Base-by-base conservation (phyloP, 2,888 invertebrate species). In the Nomada fabriciana region DNA sequence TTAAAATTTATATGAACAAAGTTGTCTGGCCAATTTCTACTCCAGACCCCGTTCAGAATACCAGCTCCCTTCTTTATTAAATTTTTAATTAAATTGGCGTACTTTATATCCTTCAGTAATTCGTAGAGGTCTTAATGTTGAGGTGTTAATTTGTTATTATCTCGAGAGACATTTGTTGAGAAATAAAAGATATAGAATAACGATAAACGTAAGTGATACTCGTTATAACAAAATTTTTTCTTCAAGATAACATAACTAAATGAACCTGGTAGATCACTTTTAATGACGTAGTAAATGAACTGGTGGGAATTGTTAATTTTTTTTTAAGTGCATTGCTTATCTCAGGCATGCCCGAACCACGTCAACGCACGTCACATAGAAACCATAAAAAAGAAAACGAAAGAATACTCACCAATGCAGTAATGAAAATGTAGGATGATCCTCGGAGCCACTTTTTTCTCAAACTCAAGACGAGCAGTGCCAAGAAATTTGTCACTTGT, bases 1-100 rank as follows among this genome's bases (percentile, higher is more conserved):
- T 61, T 50, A 65, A 76, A 68, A 76, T 84, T 67, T 84, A 65
- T 83, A 77, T 36, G 75, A 18, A 23, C 18, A 57, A 23, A 57
- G 55, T 69, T 36, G 36, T 13, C 25, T n/a, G 47, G n/a, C 42
- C n/a, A 81, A 69, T 69, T 57, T 69, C 59, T 53, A 55, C 4
- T 13, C 43, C 23, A 23, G 52, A 57, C 9, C 50, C 10, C 9
- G 42, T 20, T 0, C 13, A 7, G 1, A 20, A 20, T 43, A 42
- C 52, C 10, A 1, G 2, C 9, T 50, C 7, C 36, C 50, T 63
- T 53, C 10, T 29, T 2, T 20, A 0, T 18, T 25, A 13, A 13
- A 18, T 59, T 13, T 3, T 15, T 47, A 47, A 47, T 47, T 47
- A 47, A 47, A 47, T 47, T 47, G 3, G 13, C 47, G 13, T 47